Evolutionary conservation across 2,888 invertebrate species (phyloP), one percentile per base, ranked within the genome.

Genomic region (Neoaliturus tenellus): DNA sequence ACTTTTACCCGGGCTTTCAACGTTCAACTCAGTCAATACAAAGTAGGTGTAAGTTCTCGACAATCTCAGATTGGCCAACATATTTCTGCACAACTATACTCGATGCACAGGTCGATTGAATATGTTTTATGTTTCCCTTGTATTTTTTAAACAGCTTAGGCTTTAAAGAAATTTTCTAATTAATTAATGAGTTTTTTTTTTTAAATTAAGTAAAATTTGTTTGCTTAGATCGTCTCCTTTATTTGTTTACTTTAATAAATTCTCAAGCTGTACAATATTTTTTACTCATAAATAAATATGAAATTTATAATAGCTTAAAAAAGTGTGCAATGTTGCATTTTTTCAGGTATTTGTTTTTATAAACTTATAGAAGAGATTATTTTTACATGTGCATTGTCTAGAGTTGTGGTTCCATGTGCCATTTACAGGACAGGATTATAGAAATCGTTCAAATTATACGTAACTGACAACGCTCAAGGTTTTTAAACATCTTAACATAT

Each of bases 401-500:
- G 35, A 55, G 78, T 78, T 78, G 78, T 78, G 33, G 48, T 33
- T 51, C 20, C 35, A 55, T 55, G 78, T 78, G 78, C 78, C 78
- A 78, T 78, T 78, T 78, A 14, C 78, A 78, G n/a, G 31, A 35
- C 78, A 78, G 78, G 55, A 78, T 55, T 28, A 75, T 48, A 31
- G 8, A 14, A 51, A 44, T 48, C 20, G 78, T 78, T 78, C 78
- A 78, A 78, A 78, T 78, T 78, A 78, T 78, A 78, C 78, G 78
- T 78, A 78, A 78, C 78, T 51, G 31, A 78, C 33, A 51, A 78
- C 14, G 78, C 78, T 78, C 78, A 78, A 78, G 51, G 23, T 78
- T 78, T 75, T 75, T 44, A 75, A 75, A 75, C 73, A 75, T 35
- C 71, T 71, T 75, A 73, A 75, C 55, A 55, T 4, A 55, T 55